Conservation (phyloP, 2,113 vertebrate species). For the Colistium nudipinnis region DNA sequence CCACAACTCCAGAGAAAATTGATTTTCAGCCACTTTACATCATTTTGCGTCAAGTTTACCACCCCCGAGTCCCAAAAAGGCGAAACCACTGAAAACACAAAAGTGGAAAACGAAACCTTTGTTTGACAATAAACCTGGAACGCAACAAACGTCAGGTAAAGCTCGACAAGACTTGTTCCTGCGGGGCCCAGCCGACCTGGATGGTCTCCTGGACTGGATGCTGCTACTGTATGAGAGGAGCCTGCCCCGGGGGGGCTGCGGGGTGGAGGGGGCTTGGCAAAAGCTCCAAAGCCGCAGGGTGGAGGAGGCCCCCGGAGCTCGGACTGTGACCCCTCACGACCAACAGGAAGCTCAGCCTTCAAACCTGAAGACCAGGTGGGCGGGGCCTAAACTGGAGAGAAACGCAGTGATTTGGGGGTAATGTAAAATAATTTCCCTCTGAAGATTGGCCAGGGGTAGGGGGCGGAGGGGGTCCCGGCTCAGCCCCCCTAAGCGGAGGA, state of each 20-base stretch:
- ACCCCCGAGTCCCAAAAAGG: slow-evolving; percentile 28
- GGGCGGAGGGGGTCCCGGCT: slow-evolving; percentile 57
- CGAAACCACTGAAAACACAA: slow-evolving; percentile 50
- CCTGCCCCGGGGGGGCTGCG: neutral
- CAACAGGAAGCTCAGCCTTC: slow-evolving; percentile 43
- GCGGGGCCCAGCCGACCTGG: slow-evolving; percentile 27
- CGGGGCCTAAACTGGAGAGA: slow-evolving; percentile 69
- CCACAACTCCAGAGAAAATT: slow-evolving; percentile 67
- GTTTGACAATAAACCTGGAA: slow-evolving; percentile 51
- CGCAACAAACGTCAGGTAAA: slow-evolving; percentile 26
- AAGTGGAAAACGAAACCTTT: slow-evolving; percentile 47
- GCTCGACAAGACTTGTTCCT: slow-evolving; percentile 32
- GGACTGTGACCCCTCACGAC: slow-evolving; percentile 29
- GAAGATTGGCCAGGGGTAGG: slow-evolving; percentile 66
- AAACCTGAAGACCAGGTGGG: slow-evolving; percentile 36
- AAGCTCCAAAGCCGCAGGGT: slow-evolving; percentile 9
- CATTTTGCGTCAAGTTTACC: slow-evolving; percentile 56
- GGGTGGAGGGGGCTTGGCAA: slow-evolving; percentile 13
- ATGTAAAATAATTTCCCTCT: slow-evolving; percentile 85
- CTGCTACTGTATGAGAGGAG: slow-evolving; percentile 35
- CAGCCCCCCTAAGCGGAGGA: slow-evolving; percentile 60
- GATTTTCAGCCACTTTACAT: slow-evolving; percentile 49
- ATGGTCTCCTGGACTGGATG: slow-evolving; percentile 26
- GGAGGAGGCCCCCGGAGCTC: neutral
- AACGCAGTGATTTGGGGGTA: slow-evolving; percentile 72